Evolutionary conservation across 2,797 vertebrate genomes (phyloP).

Genomic region (Pipistrellus kuhlii): DNA sequence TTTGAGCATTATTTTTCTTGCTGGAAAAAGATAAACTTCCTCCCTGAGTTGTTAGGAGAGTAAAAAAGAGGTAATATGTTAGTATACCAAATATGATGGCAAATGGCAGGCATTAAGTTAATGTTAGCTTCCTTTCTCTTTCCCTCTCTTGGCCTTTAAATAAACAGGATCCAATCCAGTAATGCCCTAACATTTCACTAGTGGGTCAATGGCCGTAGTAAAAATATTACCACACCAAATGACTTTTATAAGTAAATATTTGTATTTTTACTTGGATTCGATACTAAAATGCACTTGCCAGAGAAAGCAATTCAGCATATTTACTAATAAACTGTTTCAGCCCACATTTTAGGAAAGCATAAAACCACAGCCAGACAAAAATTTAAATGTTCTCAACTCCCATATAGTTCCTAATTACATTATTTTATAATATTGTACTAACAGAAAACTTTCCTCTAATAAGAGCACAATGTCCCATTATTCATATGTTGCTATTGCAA

Average conservation of each 20-base stretch:
- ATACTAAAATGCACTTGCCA: conserved; percentile 81
- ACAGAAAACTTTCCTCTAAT: neutral
- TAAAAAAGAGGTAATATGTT: neutral
- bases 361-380: conserved; percentile 72
- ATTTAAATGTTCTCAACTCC: conserved; percentile 54
- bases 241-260: conserved; percentile 80
- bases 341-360: conserved; percentile 75
- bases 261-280: conserved; percentile 82
- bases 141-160: conserved; percentile 39
- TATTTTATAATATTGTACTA: conserved; percentile 56
- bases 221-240: conserved; percentile 79
- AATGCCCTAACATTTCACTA: conserved; percentile 71
- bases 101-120: neutral
- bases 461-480: conserved; percentile 56
- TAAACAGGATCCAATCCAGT: conserved; percentile 60
- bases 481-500: conserved; percentile 48
- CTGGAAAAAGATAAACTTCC: conserved; percentile 50
- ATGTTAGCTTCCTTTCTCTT: neutral
- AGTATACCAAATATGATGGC: neutral
- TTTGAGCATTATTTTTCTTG: conserved; percentile 47
- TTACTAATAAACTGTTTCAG: conserved; percentile 75
- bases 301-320: conserved; percentile 81
- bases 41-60: neutral
- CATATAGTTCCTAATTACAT: conserved; percentile 51
- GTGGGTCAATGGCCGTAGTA: conserved; percentile 73